A percentile compares a stretch with the other conserved stretches of the same genome.
Evolutionary conservation across 2,888 invertebrate species (phyloP).

Genomic region (Sylvicola fuscatus): DNA sequence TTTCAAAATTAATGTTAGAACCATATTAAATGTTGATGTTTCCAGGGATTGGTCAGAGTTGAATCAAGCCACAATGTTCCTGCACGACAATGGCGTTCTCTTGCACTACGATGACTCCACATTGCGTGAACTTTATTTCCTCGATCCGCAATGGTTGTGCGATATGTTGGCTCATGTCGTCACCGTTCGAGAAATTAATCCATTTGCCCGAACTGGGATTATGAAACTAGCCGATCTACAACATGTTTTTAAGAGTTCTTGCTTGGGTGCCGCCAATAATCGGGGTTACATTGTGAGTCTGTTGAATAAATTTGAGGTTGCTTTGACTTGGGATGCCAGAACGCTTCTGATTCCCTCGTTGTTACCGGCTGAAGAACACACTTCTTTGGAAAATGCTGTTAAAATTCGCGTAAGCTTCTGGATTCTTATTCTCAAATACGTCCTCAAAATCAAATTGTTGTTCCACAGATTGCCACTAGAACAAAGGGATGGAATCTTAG

Average conservation of each 20-base stretch:
- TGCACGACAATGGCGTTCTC: constrained; percentile 93
- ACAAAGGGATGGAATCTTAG: constrained; percentile 45
- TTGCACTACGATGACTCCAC: constrained; percentile 90
- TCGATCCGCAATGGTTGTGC: constrained; percentile 97
- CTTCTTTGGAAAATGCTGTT: background rate
- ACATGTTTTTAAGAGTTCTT: constrained; percentile 79
- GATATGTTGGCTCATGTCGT: constrained; percentile 95
- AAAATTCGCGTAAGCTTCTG: constrained; percentile 2
- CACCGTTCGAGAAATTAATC: constrained; percentile 92
- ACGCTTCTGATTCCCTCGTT: constrained; percentile 82
- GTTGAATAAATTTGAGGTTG: constrained; percentile 93
- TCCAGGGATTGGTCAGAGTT: constrained; percentile 69
- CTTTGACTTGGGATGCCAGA: constrained; percentile 85
- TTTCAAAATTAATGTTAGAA: background rate
- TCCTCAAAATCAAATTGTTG: background rate
- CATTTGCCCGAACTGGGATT: constrained; percentile 77
- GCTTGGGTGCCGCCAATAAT: constrained; percentile 45
- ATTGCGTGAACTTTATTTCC: constrained; percentile 81
- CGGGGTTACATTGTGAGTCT: constrained; percentile 72
- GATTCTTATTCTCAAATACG: background rate
- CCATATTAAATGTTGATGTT: background rate
- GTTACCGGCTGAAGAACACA: constrained; percentile 58
- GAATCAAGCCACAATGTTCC: constrained; percentile 87
- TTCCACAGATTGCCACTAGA: constrained; percentile 14
- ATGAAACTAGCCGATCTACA: constrained; percentile 89